phyloP scores from a whole-genome alignment of 2,113 vertebrate species.

The Pterophyllum scalare region DNA sequence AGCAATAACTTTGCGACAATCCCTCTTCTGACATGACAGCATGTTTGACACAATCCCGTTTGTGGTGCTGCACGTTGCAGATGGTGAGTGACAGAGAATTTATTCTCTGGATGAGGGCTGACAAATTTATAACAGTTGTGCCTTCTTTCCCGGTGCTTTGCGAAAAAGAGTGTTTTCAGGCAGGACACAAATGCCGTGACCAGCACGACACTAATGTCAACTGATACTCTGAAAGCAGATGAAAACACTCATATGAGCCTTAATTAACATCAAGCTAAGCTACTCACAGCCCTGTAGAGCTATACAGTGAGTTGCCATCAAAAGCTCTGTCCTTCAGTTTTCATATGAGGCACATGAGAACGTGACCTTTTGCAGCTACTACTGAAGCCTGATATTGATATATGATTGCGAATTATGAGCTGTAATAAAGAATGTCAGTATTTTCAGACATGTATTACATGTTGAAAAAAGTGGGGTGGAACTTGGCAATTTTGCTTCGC shows the following conservation, averaged over 20 bases:
- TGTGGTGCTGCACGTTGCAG: not conserved
- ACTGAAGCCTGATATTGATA: conserved; percentile 28
- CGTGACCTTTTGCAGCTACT: conserved; percentile 22
- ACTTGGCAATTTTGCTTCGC: not conserved
- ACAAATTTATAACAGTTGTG: conserved; percentile 31
- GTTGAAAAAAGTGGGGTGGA: not conserved
- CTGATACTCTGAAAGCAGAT: conserved; percentile 36
- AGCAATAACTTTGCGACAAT: not conserved
- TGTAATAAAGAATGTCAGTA: conserved; percentile 5
- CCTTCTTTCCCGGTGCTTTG: conserved; percentile 16
- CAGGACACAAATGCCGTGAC: conserved; percentile 16
- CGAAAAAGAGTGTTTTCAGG: conserved; percentile 29
- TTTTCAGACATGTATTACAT: not conserved
- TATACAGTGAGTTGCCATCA: conserved; percentile 22
- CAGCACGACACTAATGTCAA: conserved; percentile 18
- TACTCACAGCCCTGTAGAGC: conserved; percentile 30
- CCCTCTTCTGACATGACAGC: conserved; percentile 2
- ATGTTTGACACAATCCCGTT: conserved; percentile 39
- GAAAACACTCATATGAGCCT: conserved; percentile 47
- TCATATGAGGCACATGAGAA: conserved; percentile 36
- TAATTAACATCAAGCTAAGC: conserved; percentile 45
- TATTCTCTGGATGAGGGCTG: conserved; percentile 7
- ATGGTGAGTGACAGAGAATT: conserved; percentile 11
- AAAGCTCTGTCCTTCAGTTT: conserved; percentile 37
- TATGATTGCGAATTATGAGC: conserved; percentile 14